A percentile compares a stretch with the other conserved stretches of the same genome.
Evolutionary conservation across 2,888 invertebrate species (phyloP).

Genomic region (Xestia ashworthii): DNA sequence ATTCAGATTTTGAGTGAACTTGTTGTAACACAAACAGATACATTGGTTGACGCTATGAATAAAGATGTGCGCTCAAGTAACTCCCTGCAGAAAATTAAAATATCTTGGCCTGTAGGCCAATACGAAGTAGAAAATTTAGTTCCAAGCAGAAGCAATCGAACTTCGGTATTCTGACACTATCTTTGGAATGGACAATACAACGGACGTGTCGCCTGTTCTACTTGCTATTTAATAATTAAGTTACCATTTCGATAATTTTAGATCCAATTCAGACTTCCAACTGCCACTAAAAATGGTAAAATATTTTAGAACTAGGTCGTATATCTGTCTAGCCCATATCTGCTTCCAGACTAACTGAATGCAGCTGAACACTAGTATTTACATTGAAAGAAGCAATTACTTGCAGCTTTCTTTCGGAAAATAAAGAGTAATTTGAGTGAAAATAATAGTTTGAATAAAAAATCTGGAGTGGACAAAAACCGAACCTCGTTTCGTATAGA

Average conservation of each 20-base stretch:
- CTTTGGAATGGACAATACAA: not conserved
- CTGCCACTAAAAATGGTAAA: not conserved
- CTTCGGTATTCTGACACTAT: slow-evolving; percentile 13
- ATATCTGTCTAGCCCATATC: not conserved
- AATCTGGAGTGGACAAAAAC: slow-evolving; percentile 10
- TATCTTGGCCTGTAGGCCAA: slow-evolving; percentile 31
- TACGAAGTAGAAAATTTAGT: slow-evolving; percentile 8
- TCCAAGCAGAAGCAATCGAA: slow-evolving; percentile 16
- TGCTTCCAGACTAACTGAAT: not conserved
- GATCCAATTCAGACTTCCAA: not conserved
- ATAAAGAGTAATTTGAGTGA: slow-evolving; percentile 2
- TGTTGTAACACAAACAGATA: slow-evolving; percentile 12
- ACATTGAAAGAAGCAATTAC: not conserved
- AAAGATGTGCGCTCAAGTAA: slow-evolving; percentile 27
- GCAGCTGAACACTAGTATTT: not conserved
- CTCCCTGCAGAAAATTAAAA: slow-evolving; percentile 43
- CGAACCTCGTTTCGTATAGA: slow-evolving; percentile 15
- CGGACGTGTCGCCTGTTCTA: not conserved
- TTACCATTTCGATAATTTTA: not conserved
- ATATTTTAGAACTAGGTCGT: not conserved
- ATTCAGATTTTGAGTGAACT: not conserved
- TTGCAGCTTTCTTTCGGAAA: slow-evolving; percentile 4
- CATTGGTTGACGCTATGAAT: slow-evolving; percentile 46
- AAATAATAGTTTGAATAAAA: slow-evolving; percentile 1
- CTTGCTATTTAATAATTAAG: not conserved